These are phyloP conservation scores for Ibidorhyncha struthersii DNA, from an alignment of 2,113 vertebrate species.

Conservation along the genomic window DNA sequence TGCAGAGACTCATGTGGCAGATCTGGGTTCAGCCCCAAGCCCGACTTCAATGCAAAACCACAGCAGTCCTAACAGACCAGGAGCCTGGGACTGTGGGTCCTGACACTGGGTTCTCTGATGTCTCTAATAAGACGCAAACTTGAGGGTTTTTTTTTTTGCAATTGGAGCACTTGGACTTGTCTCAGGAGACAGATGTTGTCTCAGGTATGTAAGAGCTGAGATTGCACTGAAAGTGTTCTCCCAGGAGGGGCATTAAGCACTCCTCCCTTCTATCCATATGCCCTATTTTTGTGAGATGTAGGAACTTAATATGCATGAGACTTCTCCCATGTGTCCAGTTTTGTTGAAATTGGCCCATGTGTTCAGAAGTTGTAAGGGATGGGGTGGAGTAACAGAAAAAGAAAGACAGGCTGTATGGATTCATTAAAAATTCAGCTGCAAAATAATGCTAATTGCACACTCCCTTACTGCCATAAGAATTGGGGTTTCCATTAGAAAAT, in stretches of 20 bases:
- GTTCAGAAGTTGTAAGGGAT: background rate
- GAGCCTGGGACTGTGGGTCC: background rate
- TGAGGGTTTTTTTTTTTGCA: accelerated
- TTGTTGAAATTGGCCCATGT: background rate
- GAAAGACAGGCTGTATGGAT: background rate
- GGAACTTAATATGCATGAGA: background rate
- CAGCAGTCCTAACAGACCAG: background rate
- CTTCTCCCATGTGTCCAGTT: background rate
- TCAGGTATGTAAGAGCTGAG: background rate
- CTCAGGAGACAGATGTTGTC: background rate
- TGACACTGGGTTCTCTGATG: background rate
- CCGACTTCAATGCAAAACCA: background rate
- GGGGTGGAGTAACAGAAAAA: background rate
- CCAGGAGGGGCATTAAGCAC: background rate
- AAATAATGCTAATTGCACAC: background rate
- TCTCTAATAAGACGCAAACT: background rate
- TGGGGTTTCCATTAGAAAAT: background rate
- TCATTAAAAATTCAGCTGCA: background rate
- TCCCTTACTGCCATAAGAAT: background rate
- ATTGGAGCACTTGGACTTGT: background rate
- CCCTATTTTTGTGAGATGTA: background rate
- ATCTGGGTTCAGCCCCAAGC: background rate
- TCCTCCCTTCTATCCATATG: background rate
- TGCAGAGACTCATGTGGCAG: background rate
- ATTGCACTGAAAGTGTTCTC: background rate